A percentile compares a stretch with the other conserved stretches of the same genome.
These are phyloP conservation scores for Euphonia xanthogaster DNA, from an alignment of 2,797 vertebrate genomes.

Conservation along the genomic window DNA sequence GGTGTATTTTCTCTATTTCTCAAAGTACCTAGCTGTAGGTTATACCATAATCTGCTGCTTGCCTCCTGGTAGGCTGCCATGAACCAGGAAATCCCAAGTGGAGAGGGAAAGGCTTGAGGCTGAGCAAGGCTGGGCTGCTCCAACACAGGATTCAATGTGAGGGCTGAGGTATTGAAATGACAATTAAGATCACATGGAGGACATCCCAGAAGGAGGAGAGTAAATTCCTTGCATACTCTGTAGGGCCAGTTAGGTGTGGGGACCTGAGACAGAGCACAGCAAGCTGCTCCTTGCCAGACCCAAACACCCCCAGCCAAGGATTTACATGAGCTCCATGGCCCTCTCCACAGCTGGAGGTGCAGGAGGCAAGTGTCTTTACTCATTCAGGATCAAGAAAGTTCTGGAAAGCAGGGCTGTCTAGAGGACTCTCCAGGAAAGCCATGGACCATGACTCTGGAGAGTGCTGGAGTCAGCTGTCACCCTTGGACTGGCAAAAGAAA, in stretches of 20 bases:
- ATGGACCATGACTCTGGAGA: fast-evolving
- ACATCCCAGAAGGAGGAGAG: not conserved
- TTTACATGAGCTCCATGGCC: not conserved
- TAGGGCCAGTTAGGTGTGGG: not conserved
- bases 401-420: not conserved
- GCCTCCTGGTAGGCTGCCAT: not conserved
- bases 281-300: not conserved
- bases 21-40: not conserved
- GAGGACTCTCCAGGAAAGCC: not conserved
- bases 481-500: not conserved
- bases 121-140: not conserved
- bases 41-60: not conserved
- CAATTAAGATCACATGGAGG: not conserved
- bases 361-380: not conserved
- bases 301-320: not conserved
- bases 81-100: not conserved
- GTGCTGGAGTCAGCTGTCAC: not conserved
- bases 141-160: not conserved
- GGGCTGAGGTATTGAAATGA: not conserved
- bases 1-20: not conserved
- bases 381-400: not conserved
- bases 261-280: not conserved
- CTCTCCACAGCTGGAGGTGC: not conserved
- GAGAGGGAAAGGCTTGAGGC: not conserved
- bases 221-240: not conserved